Base-by-base conservation (phyloP, 37 sponge, comb jelly and placozoan species). In the Mnemiopsis leidyi region DNA sequence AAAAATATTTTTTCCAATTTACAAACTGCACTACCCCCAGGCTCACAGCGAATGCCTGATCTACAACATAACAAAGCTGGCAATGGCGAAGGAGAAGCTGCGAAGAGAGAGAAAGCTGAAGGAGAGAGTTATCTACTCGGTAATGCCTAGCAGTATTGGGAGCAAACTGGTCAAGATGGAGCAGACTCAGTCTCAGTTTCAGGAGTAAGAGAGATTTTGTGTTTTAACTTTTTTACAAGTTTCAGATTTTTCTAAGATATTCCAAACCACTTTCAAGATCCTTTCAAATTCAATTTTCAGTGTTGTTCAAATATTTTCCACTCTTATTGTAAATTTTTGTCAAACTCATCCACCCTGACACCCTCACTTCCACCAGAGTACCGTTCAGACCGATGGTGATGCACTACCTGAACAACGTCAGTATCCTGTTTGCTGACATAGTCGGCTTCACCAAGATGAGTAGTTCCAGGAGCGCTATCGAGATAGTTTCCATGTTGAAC, bases 361-460 rank as follows among this genome's bases (percentile, higher is more conserved):
- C 13, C 61, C 9, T 34, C 32, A 26, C 36, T 77, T 32, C 79
- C 36, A 33, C 33, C 79, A 77, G 79, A 32, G 79, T 77, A 34
- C 79, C 26, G 18, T 92, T 92, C 69, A 48, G 92, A 1, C 69
- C 68, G 67, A 69, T 92, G 69, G 69, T 69, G 68, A 92, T 92
- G 92, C 68, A 69, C 69, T 69, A 68, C 32, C 68, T 92, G 67
- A 23, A 32, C 28, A 92, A 92, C 33, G 92, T 92, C 31, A 92
- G 92, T 33, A 92, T 92, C 9, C 92, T 92, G 3, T 92, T 68
- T 92, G 92, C 92, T 68, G 92, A 92, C 32, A 92, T 92, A 16
- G 92, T 92, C 18, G 92, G 92, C 1, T 92, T 92, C 20, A 92
- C 92, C 69, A 67, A 36, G 28, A 92, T 92, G 92, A 68, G 69